Percentiles rank a stretch among this genome's conserved stretches.
These are phyloP conservation scores for Cataglyphis rosenhaueri DNA, from an alignment of 2,888 invertebrate genomes.

Conservation along the genomic window DNA sequence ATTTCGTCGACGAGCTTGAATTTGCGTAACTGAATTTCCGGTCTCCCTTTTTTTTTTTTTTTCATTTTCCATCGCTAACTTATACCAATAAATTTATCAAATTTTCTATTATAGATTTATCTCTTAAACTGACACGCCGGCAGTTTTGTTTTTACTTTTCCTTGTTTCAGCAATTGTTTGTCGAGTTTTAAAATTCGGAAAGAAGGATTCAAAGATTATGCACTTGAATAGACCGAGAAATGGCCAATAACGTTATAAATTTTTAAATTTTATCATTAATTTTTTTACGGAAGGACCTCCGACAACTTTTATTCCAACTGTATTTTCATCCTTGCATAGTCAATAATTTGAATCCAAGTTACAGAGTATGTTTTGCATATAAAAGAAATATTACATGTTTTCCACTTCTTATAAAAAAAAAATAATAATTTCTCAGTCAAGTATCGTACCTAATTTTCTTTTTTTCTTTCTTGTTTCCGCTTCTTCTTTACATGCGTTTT, in stretches of 20 bases:
- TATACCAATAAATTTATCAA: conserved; percentile 58
- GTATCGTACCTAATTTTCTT: conserved; percentile 1
- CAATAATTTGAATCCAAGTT: conserved; percentile 29
- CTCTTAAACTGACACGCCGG: not conserved
- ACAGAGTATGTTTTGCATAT: conserved; percentile 8
- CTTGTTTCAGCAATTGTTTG: conserved; percentile 9
- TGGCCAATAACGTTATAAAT: conserved; percentile 4
- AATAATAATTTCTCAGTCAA: not conserved
- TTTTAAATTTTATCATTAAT: not conserved
- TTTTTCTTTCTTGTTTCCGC: not conserved
- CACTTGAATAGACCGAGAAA: not conserved
- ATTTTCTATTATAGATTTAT: conserved; percentile 33
- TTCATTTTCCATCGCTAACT: conserved; percentile 57
- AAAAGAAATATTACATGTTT: conserved; percentile 12
- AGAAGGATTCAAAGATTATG: conserved; percentile 13
- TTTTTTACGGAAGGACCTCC: not conserved
- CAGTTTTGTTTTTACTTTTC: not conserved
- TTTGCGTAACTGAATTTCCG: conserved; percentile 65
- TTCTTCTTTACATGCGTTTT: not conserved
- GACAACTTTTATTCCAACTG: not conserved
- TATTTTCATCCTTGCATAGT: conserved; percentile 1
- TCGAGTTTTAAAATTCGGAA: conserved; percentile 26
- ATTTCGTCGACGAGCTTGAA: conserved; percentile 36
- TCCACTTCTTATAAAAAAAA: not conserved
- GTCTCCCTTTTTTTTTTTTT: not conserved